Evolutionary conservation across 2,888 invertebrate genomes (phyloP).

Genomic region (Ormyrus pomaceus): DNA sequence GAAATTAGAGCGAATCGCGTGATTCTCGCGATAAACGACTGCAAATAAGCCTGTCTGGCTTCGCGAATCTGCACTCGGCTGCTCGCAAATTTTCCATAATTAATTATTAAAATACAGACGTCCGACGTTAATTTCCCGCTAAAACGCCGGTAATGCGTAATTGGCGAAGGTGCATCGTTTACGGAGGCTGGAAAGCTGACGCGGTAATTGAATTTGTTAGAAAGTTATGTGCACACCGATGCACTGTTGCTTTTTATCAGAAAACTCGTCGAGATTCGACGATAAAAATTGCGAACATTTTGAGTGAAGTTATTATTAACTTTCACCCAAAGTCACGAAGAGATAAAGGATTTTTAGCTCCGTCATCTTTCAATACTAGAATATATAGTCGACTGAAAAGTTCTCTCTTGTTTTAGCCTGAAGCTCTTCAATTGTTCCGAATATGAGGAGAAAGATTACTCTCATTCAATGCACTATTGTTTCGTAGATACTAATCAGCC

Average conservation of each 20-base stretch:
- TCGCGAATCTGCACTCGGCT: neutral
- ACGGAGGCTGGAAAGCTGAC: neutral
- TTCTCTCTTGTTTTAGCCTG: neutral
- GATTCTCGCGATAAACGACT: neutral
- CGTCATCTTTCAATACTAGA: too few species aligned
- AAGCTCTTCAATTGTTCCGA: constrained; percentile 22
- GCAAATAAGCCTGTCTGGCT: neutral
- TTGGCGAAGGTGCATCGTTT: neutral
- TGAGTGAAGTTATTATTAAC: too few species aligned
- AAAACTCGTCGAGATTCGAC: too few species aligned
- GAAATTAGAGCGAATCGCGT: constrained; percentile 23
- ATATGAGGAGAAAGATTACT: constrained; percentile 3
- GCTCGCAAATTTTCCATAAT: constrained; percentile 11
- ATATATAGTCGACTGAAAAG: too few species aligned
- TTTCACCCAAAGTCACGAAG: too few species aligned
- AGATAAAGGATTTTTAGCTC: too few species aligned
- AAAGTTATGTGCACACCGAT: too few species aligned
- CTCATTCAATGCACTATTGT: neutral
- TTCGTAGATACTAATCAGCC: neutral
- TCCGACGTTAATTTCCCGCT: neutral
- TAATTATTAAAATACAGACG: neutral
- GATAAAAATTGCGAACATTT: too few species aligned
- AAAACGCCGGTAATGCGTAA: too few species aligned
- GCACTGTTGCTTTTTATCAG: too few species aligned
- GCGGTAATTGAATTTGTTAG: too few species aligned